Conservation (phyloP, 2,797 vertebrate genomes). For the Peromyscus melanophrys region DNA sequence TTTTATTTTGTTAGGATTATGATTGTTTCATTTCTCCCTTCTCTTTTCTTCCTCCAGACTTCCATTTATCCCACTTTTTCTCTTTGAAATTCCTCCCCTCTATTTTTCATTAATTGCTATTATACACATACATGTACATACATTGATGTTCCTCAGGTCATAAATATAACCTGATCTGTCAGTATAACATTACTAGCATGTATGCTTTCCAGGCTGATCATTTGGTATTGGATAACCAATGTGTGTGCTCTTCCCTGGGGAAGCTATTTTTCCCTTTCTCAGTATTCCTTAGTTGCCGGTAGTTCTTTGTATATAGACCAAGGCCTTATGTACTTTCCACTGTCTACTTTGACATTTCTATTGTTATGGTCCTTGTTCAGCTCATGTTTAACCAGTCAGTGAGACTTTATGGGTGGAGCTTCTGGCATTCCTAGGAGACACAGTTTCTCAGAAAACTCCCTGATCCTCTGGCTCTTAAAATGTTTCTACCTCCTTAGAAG, state of each 20-base stretch:
- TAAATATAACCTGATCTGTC: background rate
- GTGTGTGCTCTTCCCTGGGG: background rate
- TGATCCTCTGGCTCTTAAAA: background rate
- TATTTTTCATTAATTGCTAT: background rate
- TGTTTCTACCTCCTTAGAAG: background rate
- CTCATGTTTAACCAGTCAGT: background rate
- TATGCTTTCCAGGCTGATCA: background rate
- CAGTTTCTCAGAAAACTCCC: background rate
- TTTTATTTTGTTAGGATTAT: background rate
- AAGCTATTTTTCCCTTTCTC: background rate
- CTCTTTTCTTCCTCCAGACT: no score
- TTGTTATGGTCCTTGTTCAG: background rate
- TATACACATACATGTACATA: background rate
- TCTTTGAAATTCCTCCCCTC: background rate
- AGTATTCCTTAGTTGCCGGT: background rate
- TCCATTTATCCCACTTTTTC: background rate
- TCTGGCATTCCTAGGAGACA: background rate
- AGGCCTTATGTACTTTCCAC: background rate
- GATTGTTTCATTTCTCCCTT: background rate
- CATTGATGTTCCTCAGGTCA: background rate
- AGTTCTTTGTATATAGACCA: background rate
- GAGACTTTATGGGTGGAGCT: no score
- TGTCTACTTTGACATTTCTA: background rate
- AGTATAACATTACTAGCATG: background rate
- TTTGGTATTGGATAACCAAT: background rate